These are phyloP conservation scores for Leptinotarsa texana DNA, from an alignment of 1,140 invertebrate genomes.

Conservation along the genomic window DNA sequence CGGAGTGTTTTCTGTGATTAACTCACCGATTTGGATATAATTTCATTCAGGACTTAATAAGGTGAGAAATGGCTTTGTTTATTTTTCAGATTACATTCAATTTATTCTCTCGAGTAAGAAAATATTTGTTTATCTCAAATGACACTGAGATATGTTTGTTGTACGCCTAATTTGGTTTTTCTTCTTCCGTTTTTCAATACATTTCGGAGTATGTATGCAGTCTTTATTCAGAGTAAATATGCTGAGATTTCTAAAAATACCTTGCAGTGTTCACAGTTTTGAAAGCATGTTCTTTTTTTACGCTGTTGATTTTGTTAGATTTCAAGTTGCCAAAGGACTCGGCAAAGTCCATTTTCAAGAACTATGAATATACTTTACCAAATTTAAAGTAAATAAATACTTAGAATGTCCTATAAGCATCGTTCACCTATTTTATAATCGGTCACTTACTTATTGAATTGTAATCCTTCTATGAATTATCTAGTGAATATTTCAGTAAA, in stretches of 20 bases:
- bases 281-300: slow-evolving; percentile 19
- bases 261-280: not conserved
- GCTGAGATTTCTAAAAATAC: slow-evolving; percentile 23
- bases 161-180: not conserved
- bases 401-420: too few relatives aligned
- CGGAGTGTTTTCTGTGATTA: not conserved
- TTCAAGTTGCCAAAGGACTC: not conserved
- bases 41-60: not conserved
- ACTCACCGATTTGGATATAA: not conserved
- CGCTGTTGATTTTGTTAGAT: not conserved
- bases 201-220: not conserved
- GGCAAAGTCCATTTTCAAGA: not conserved
- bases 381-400: too few relatives aligned
- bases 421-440: too few relatives aligned
- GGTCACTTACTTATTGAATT: too few relatives aligned
- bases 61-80: slow-evolving; percentile 14
- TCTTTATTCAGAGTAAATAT: not conserved
- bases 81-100: slow-evolving; percentile 18
- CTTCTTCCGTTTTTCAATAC: not conserved
- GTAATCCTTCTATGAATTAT: too few relatives aligned
- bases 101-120: not conserved
- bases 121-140: slow-evolving; percentile 12
- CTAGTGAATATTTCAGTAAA: too few relatives aligned
- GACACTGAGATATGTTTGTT: not conserved
- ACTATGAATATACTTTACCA: too few relatives aligned